Conservation (phyloP, 2,888 invertebrate species). For the Zootermopsis nevadensis region DNA sequence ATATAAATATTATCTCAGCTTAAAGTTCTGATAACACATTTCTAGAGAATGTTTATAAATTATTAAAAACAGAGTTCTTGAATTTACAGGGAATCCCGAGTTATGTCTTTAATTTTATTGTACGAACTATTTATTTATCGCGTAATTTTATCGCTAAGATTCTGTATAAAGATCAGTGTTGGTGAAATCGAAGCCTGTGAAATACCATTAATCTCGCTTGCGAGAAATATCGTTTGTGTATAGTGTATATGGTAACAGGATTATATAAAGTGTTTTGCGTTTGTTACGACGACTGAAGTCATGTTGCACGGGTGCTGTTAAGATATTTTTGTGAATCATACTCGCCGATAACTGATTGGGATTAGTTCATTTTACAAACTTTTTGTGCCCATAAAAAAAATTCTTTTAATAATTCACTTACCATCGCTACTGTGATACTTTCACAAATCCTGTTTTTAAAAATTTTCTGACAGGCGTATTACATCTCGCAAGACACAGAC, state of each 20-base stretch:
- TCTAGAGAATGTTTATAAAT: too few species aligned
- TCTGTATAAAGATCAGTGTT: not conserved
- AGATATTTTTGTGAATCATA: not conserved
- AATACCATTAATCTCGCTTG: not conserved
- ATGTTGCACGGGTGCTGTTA: not conserved
- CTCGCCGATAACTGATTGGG: not conserved
- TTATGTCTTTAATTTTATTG: conserved; percentile 15
- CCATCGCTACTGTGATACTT: not conserved
- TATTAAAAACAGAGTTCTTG: too few species aligned
- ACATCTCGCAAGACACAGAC: not conserved
- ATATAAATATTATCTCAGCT: not conserved
- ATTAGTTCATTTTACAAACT: not conserved
- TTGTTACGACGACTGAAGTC: conserved; percentile 13
- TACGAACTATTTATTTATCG: not conserved
- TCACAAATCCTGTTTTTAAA: not conserved
- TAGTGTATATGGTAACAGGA: conserved; percentile 5
- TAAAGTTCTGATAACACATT: not conserved
- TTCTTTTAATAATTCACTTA: not conserved
- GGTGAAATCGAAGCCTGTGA: not conserved
- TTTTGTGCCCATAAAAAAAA: not conserved
- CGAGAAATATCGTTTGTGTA: not conserved
- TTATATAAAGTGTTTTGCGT: not conserved
- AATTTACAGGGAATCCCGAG: too few species aligned
- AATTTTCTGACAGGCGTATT: not conserved
- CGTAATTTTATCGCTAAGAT: not conserved